phyloP scores from a whole-genome alignment of 1,140 invertebrate species.

The Pentalonia nigronervosa region DNA sequence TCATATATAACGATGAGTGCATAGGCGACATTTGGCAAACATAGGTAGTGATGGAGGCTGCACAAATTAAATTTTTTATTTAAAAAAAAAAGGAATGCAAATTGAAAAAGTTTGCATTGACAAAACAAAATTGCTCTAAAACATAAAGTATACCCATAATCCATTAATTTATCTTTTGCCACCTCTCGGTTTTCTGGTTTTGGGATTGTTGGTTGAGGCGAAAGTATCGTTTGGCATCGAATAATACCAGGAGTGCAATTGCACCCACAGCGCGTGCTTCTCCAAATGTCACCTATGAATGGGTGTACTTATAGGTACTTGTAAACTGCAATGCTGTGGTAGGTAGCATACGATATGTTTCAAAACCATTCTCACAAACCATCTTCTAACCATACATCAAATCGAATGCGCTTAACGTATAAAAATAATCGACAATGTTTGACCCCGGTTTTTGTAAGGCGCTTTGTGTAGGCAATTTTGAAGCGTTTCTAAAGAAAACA shows the following conservation, averaged over 20 bases:
- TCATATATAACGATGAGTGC: not conserved
- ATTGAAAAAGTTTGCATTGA: not conserved
- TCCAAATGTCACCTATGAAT: not conserved
- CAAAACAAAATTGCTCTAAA: not conserved
- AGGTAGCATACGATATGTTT: not conserved
- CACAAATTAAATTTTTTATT: not conserved
- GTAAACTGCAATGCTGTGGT: not conserved
- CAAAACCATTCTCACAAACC: not conserved
- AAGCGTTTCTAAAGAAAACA: not conserved
- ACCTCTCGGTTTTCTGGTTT: not conserved
- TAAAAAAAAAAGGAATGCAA: not conserved
- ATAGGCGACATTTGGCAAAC: not conserved
- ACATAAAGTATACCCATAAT: not conserved
- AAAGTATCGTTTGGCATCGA: not conserved
- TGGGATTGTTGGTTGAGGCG: no score
- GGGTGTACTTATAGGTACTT: not conserved
- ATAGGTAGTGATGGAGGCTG: not conserved
- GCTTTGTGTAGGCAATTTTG: not conserved
- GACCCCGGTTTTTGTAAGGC: not conserved
- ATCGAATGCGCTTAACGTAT: not conserved
- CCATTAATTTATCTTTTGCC: not conserved
- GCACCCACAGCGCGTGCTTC: no score
- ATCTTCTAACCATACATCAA: no score
- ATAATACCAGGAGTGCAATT: not conserved
- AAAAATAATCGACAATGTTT: not conserved